These are phyloP conservation scores for Phytoseiulus persimilis DNA, from an alignment of 2,888 invertebrate species.

Conservation along the genomic window DNA sequence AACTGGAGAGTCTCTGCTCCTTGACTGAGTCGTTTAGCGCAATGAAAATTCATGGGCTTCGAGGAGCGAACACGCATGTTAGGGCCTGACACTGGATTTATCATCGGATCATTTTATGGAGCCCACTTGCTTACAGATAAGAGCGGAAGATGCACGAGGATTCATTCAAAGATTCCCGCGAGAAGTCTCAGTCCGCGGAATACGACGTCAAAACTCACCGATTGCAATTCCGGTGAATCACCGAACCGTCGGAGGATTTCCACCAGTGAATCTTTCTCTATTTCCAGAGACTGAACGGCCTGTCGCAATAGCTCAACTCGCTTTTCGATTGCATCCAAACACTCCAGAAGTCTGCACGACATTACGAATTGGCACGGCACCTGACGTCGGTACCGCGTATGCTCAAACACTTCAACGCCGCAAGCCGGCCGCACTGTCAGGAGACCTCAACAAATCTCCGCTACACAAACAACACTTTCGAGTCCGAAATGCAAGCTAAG, in stretches of 20 bases:
- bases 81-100: no score
- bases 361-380: not conserved
- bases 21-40: no score
- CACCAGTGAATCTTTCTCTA: slow-evolving; percentile 8
- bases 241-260: slow-evolving; percentile 6
- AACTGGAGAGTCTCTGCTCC: no score
- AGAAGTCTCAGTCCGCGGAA: no score
- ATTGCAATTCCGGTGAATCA: slow-evolving; percentile 11
- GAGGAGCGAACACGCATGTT: no score
- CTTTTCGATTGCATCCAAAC: slow-evolving; percentile 11
- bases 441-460: not conserved
- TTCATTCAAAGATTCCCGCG: no score
- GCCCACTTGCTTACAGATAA: no score
- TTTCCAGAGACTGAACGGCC: slow-evolving; percentile 19
- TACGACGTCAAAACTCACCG: not conserved
- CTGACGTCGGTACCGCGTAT: not conserved
- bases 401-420: not conserved
- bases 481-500: not conserved
- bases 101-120: no score
- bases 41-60: no score
- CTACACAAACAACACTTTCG: not conserved
- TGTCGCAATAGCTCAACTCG: not conserved
- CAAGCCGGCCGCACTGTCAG: not conserved
- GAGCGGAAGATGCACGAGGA: no score
- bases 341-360: slow-evolving; percentile 22